Evolutionary conservation across 2,888 invertebrate genomes (phyloP), one percentile per base, ranked within the genome.

Genomic region (Geophilus truncorum): DNA sequence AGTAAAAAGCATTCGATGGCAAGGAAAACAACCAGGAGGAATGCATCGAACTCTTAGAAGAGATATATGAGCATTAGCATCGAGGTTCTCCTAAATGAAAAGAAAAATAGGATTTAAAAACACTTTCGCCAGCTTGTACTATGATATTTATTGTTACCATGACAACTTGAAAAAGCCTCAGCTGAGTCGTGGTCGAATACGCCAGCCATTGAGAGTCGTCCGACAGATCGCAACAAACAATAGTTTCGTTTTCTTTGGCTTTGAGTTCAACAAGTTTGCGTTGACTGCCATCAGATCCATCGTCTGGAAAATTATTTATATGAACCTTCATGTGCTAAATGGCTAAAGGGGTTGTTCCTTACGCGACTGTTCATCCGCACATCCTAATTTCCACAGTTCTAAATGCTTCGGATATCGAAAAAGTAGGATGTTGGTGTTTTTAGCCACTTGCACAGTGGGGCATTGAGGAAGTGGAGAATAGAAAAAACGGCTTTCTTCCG

Each of bases 171-270:
- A 93, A 92, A 82, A 95, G 88, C 81, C 93, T 90, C 32, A 94
- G 86, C 81, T 91, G 88, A 78, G 87, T 89, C 30, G 89, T 88
- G 0, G 94, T 94, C 0, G 94, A 92, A 86, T 94, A 95, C 6
- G 92, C 91, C 23, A 96, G 89, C 88, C 92, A 91, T 82, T 90
- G 89, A 0, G 92, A 93, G 85, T 92, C 90, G 1, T 90, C 90
- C 4, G 94, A 93, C 6, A 95, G 88, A 12, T 91, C 90, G 83
- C 92, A 91, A 83, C 92, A 92, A 6, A 91, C 88, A 32, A 96
- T 91, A n/a, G 89, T 89, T 84, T 92, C 92, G 1, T 90, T 89
- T 12, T 89, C 88, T 84, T 91, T 90, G 5, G 92, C 90, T 83
- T 91, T 90, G 34, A 96, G 86, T 81, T 92, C 89, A 1, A 94